Evolutionary conservation across 2,888 invertebrate species (phyloP), one percentile per base, ranked within the genome.

Genomic region (Gasteruption jaculator): DNA sequence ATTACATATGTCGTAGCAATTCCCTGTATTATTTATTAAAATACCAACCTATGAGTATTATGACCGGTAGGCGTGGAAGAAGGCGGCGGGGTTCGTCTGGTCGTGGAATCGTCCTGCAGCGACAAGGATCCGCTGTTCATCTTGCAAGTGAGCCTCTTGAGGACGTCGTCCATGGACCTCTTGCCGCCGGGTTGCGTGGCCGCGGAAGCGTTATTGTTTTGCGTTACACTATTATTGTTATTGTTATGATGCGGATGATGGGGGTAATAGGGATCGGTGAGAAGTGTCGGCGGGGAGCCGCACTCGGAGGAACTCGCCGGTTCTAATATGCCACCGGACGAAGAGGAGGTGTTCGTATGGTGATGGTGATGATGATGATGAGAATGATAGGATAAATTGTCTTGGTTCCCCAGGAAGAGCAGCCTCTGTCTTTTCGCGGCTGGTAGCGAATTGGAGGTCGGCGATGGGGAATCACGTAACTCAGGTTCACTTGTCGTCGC

Each of bases 111-210:
- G 61, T 82, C 82, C 65, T 85, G 83, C 57, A 84, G 80, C 48
- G 82, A 81, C 49, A 84, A 77, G 26, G 83, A 82, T 63, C 83
- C 85, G 69, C 82, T 84, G 68, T 85, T 83, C 82, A 87, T 86
- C 74, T 90, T 91, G 49, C 88, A 86, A 52, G 88, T 90, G 57
- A 88, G 77, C 70, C 87, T 80, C 73, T 89, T 88, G 38, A 91
- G 76, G 30, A 92, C 91, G 75, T 91, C 90, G 75, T 92, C 91
- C 91, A 92, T 91, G 47, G 90, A 86, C 71, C 86, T 76, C 73
- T 86, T 86, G 56, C 79, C 76, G 46, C 80, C 79, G 43, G 77
- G 78, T 52, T 72, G 75, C 51, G 72, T 71, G 15, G 76, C 65
- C 31, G 80, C 79, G 38, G 73, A 72, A 16, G 74, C 74, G 62